Conservation (phyloP, 2,888 invertebrate species). For the Drosophila demipolita region DNA sequence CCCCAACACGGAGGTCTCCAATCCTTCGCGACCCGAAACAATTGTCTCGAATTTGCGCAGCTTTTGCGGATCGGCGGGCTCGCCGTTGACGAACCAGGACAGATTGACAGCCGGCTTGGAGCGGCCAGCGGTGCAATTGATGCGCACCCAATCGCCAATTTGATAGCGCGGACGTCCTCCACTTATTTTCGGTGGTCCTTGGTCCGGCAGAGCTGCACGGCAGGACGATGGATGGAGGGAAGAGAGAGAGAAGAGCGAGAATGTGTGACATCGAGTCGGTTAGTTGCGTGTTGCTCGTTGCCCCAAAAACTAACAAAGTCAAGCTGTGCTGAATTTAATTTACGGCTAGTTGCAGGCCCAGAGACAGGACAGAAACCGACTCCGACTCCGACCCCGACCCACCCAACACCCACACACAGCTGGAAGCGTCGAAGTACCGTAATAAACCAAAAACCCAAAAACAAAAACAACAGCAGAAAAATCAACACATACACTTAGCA, state of each 20-base stretch:
- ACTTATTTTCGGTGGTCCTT: constrained; percentile 87
- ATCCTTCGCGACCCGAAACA: constrained; percentile 87
- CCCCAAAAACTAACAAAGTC: constrained; percentile 35
- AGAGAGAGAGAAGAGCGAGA: neutral
- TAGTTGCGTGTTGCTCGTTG: constrained; percentile 31
- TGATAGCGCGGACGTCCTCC: constrained; percentile 87
- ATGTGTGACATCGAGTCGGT: constrained; percentile 33
- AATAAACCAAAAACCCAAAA: constrained; percentile 63
- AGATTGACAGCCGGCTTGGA: constrained; percentile 87
- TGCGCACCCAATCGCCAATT: constrained; percentile 87
- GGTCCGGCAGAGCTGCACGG: constrained; percentile 86
- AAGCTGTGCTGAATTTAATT: constrained; percentile 72
- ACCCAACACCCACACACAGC: constrained; percentile 23
- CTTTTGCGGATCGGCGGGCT: constrained; percentile 85
- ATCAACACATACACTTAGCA: neutral
- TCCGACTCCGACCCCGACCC: neutral
- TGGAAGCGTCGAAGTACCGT: constrained; percentile 47
- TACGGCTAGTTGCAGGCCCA: constrained; percentile 55
- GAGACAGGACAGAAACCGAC: constrained; percentile 7
- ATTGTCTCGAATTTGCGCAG: constrained; percentile 86
- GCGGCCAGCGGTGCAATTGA: constrained; percentile 88
- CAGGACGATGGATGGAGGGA: constrained; percentile 1
- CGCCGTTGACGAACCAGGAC: constrained; percentile 88
- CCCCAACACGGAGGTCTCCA: constrained; percentile 89
- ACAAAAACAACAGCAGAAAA: constrained; percentile 30